Evolutionary conservation across 1,140 invertebrate genomes (phyloP).

Genomic region (Caerostris extrusa): DNA sequence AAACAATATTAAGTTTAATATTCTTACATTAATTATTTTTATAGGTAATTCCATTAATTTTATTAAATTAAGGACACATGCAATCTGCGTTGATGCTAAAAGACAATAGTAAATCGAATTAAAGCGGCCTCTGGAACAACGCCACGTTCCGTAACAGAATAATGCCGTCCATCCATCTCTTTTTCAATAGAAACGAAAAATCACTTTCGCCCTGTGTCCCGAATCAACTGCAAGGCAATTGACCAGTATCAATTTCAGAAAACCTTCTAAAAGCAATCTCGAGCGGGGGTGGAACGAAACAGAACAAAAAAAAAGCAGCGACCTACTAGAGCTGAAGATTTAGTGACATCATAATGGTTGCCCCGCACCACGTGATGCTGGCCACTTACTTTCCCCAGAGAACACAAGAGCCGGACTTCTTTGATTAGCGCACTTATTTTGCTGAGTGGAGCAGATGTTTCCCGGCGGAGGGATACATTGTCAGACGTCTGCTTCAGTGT

Average conservation of each 20-base stretch:
- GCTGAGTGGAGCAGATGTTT: slow-evolving; percentile 52
- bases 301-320: background rate
- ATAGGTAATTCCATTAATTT: no score
- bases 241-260: slow-evolving; percentile 29
- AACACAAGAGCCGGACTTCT: slow-evolving; percentile 6
- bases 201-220: background rate
- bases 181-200: background rate
- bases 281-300: background rate
- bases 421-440: slow-evolving; percentile 68
- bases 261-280: slow-evolving; percentile 18
- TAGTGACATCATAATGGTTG: slow-evolving; percentile 44
- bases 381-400: slow-evolving; percentile 31
- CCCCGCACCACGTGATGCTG: slow-evolving; percentile 34
- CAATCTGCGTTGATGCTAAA: no score
- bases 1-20: no score
- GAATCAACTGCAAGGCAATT: slow-evolving; percentile 13
- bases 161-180: background rate
- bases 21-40: no score
- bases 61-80: no score
- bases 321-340: background rate
- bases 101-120: no score
- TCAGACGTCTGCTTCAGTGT: slow-evolving; percentile 1
- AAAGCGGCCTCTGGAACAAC: no score
- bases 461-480: slow-evolving; percentile 57
- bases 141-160: no score